Base-by-base conservation (phyloP, 1,140 invertebrate genomes). In the Amphibalanus amphitrite region DNA sequence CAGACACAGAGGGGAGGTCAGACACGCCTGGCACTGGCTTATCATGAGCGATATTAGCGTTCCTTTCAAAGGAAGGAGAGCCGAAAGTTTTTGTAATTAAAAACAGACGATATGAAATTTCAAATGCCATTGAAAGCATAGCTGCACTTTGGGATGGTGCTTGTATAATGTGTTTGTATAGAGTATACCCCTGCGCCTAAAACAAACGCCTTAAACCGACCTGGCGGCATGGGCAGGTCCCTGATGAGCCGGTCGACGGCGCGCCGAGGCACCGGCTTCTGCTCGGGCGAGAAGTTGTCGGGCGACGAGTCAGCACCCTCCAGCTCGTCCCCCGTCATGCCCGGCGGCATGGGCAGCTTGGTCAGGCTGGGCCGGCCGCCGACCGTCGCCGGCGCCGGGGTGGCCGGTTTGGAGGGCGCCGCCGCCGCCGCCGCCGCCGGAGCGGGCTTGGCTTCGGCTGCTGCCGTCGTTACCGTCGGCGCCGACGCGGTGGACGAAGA, bases 171-270 rank as follows among this genome's bases (percentile, higher is more conserved):
- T n/a, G n/a, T n/a, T n/a, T n/a, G n/a, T n/a, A n/a, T n/a, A n/a
- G n/a, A n/a, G n/a, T n/a, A n/a, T n/a, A n/a, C n/a, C n/a, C n/a
- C n/a, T n/a, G n/a, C n/a, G n/a, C n/a, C n/a, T n/a, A n/a, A n/a
- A n/a, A n/a, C n/a, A n/a, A n/a, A n/a, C n/a, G n/a, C n/a, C n/a
- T n/a, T n/a, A n/a, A n/a, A 69, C 69, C 80, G 80, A 89, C 89
- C 88, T 76, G 91, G 90, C 70, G 91, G 92, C 88, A 95, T 90
- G 4, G 92, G 92, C 72, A 95, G 80, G 80, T 92, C 92, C 79
- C 90, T 90, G 74, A 93, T 89, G 71, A 89, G 74, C 82, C 82
- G 76, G 82, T 83, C 29, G 3, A 83, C 80, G 10, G 73, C 73
- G 40, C 74, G 72, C 10, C 71, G 70, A 15, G 72, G 74, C 71